Base-by-base conservation (phyloP, 2,888 invertebrate genomes). In the Carpatolechia fugitivella region DNA sequence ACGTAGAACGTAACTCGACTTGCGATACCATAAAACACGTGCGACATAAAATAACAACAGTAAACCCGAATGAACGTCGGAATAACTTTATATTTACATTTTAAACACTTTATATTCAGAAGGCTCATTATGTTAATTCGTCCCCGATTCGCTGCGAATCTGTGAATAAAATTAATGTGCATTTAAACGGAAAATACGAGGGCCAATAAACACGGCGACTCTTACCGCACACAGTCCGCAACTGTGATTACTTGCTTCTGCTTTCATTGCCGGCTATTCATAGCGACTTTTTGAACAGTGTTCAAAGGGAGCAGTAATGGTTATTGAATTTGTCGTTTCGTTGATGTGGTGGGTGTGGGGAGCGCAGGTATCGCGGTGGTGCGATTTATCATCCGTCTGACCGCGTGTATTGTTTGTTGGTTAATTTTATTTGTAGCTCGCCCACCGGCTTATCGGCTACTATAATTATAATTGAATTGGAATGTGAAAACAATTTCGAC, bases 131-230 rank as follows among this genome's bases (percentile, higher is more conserved):
- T 85, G 85, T 84, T 85, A 86, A 87, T 86, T 79, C 78, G 73
- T 75, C 76, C 80, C 71, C 82, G 81, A 85, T 85, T 84, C 85
- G 80, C 80, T 77, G 76, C 72, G 78, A 85, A 83, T 85, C 83
- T 80, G 85, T 80, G 84, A 82, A 86, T 80, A 82, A 84, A 85
- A 86, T 86, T 80, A 86, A 84, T 85, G 85, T 83, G 79, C 80
- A 79, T 82, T 86, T 82, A 86, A 85, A 85, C 76, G 78, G 79
- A 81, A 87, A 87, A 82, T 83, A 78, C 80, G 81, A 78, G 84
- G 79, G 79, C 80, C 85, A 84, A 85, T 85, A 80, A 85, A 85
- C 78, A 16, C 33, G 31, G 48, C 48, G 33, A 48, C 48, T 33
- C 7, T 48, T 16, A 31, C 13, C 16, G 7, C 10, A 10, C 40